These are phyloP conservation scores for Poecilia wingei DNA, from an alignment of 2,797 vertebrate species.

Conservation along the genomic window DNA sequence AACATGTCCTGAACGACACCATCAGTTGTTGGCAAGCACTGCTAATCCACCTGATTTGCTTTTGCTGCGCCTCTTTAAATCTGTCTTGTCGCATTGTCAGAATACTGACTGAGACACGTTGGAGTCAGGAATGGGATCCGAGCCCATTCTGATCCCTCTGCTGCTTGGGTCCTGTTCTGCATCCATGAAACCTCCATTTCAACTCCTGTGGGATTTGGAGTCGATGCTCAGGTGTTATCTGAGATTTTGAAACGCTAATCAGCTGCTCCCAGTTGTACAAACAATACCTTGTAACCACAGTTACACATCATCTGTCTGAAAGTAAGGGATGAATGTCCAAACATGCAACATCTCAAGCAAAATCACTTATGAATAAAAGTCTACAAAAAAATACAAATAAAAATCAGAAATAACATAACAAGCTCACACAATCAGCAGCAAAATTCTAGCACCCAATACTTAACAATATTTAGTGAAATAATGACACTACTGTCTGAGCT, in stretches of 20 bases:
- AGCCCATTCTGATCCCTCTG: background rate
- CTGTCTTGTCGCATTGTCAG: background rate
- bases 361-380: background rate
- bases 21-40: background rate
- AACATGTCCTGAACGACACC: background rate
- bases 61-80: background rate
- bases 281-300: too few species aligned
- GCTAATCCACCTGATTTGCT: background rate
- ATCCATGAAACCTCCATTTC: background rate
- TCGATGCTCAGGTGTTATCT: background rate
- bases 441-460: background rate
- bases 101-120: background rate
- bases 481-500: background rate
- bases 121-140: background rate
- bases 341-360: too few species aligned
- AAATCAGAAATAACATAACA: background rate
- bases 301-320: too few species aligned
- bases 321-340: too few species aligned
- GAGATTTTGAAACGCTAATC: too few species aligned
- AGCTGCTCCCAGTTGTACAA: too few species aligned
- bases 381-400: background rate
- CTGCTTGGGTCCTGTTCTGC: background rate
- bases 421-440: too few species aligned
- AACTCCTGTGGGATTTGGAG: background rate
- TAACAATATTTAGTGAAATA: background rate